Evolutionary conservation across 1,140 invertebrate species (phyloP), one percentile per base, ranked within the genome.

Genomic region (Meloidogyne chitwoodi): DNA sequence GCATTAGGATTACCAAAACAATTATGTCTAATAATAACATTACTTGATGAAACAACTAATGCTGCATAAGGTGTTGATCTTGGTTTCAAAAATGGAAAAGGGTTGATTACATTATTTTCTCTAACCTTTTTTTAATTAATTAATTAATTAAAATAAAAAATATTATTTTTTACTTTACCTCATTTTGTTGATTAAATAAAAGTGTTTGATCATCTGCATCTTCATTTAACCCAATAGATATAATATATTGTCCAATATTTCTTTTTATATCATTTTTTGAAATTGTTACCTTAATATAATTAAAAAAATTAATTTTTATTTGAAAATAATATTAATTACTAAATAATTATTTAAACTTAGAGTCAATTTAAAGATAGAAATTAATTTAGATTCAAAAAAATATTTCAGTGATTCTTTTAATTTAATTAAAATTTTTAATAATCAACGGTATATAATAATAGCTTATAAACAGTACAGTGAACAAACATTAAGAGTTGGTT

Each of bases 1-100:
- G 94, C 94, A 68, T 92, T 91, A 0, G 91, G 92, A 89, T 99
- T 99, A 73, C 94, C 91, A 63, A 99, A 91, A 76, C 94, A 93
- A 87, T 99, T 99, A 76, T 95, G 90, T 81, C 91, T 94, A 3
- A 99, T 90, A 63, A 92, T 89, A 0, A 96, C 91, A 87, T 98
- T 98, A 64, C 88, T 87, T 94, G 96, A 19, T 93, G 92, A 0
- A 95, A 95, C 79, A 92, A 90, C 75, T 92, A 95, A 80, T 93
- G 90, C 2, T 93, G 94, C 87, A 70, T 87, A 85, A 4, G 85
- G 84, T 8, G 84, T 78, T 41, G 77, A 88, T 66, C 90, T 77
- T 1, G 90, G 86, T 84, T 93, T 93, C 12, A 99, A 88, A 75
- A 90, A 91, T 11, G 90, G 90, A 74, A 93, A 97, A 0, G 93